Evolutionary conservation across 2,113 vertebrate species (phyloP), one percentile per base, ranked within the genome.

Genomic region (Mesoclemmys tuberculata): DNA sequence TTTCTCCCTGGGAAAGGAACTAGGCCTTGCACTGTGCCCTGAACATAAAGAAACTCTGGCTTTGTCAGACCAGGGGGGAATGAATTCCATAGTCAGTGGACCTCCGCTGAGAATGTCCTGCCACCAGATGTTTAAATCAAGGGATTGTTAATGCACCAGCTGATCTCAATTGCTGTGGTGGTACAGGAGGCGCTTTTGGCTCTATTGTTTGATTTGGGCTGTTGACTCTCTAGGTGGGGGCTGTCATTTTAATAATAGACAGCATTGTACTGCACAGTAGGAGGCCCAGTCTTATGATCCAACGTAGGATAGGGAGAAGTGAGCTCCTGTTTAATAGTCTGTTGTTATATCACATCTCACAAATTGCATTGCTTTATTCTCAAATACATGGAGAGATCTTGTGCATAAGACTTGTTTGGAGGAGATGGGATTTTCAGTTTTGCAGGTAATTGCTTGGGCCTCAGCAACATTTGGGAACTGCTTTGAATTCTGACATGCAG

Each of bases 61-160:
- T 96, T 97, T 96, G 93, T 96, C 93, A 94, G 94, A 88, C 89
- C 82, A 82, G 92, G 93, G 95, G 89, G 94, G 84, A 84, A 81
- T 38, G 48, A 88, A 93, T 93, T 96, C 95, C 92, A 90, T 83
- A 92, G 93, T 52, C 89, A 93, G 61, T 84, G 55, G 94, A 95
- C 96, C 97, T 97, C 95, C 95, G 87, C 93, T 93, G 97, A 97
- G 95, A 96, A 80, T 95, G 93, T 85, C 86, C 94, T 97, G 95
- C 94, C 94, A 97, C 96, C 97, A 98, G 97, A 98, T 98, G 97
- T 98, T 96, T 87, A 92, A 97, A 93, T 90, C 93, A 92, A 95
- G 93, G 75, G 95, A 77, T 85, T 96, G 93, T 89, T 85, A 93
- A 88, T 31, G 87, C 89, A 95, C 97, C 97, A 97, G 97, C 95